Evolutionary conservation across 37 sponge, comb jelly and placozoan genomes (phyloP), one percentile per base, ranked within the genome.

Genomic region (Mnemiopsis leidyi): DNA sequence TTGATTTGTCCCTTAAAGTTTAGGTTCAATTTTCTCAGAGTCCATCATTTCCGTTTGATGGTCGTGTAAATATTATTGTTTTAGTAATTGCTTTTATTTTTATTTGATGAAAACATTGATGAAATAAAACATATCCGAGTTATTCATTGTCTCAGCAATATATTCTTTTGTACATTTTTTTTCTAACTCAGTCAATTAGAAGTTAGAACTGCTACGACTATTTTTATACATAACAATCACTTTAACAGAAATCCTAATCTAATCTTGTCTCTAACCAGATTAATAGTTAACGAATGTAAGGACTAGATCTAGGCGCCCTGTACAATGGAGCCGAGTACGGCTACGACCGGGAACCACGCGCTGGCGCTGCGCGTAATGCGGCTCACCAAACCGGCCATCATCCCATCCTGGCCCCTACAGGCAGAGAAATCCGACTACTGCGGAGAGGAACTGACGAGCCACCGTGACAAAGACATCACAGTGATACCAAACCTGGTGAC

Each of bases 371-470:
- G 79, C 20, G 79, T 77, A 0, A 77, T 77, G 79, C 26, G 79
- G 36, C 79, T 77, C 79, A 77, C 79, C 79, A 77, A 77, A 77
- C 79, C 79, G 9, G 79, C 79, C 79, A 77, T 77, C 18, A 77
- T 77, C 79, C 79, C 79, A 20, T 31, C 32, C 36, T 77, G 79
- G 79, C 79, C 79, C 36, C 79, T 77, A 33, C 36, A 34, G 33
- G 79, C 79, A 9, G 79, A 77, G 35, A 34, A 31, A 9, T 20
- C 5, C 7, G 90, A 85, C 90, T 85, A 40, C 61, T 85, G 90
- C 24, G 90, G 90, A 16, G 90, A 85, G 25, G 90, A 85, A 23
- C 90, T 85, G 16, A 1, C 23, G 0, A 20, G n/a, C 0, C 35
- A 36, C 61, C 33, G 48, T 23, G 35, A 39, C 61, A 85, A 39